Conservation (phyloP, 2,113 vertebrate genomes). For the Climacteris rufus region DNA sequence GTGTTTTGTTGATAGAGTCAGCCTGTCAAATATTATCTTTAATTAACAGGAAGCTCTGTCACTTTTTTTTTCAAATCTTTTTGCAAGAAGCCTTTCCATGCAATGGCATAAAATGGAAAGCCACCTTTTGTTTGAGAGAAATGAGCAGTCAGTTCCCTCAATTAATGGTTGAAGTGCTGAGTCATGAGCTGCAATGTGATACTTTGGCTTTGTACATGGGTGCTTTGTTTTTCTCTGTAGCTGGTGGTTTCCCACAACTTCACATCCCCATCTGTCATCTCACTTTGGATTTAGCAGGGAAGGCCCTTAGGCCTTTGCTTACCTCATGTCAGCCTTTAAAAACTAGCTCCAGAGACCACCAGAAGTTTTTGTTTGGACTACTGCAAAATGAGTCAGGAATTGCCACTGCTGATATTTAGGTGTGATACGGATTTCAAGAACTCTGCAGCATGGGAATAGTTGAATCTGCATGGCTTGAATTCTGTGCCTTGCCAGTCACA, state of each 20-base stretch:
- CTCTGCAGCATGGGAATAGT: not conserved
- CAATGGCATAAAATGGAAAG: not conserved
- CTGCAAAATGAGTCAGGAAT: not conserved
- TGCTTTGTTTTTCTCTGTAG: not conserved
- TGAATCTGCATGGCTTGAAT: not conserved
- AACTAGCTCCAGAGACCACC: not conserved
- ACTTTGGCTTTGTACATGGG: not conserved
- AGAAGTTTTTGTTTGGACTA: not conserved
- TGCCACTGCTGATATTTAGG: not conserved
- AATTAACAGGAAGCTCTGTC: not conserved
- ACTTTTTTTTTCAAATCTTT: not conserved
- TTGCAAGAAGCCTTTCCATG: not conserved
- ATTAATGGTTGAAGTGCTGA: not conserved
- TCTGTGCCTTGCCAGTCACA: not conserved
- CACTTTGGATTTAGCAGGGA: not conserved
- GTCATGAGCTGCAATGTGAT: not conserved
- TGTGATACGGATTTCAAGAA: not conserved
- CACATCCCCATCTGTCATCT: not conserved
- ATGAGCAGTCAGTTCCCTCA: not conserved
- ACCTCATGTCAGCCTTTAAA: not conserved
- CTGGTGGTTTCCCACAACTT: not conserved
- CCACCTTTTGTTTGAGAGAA: not conserved
- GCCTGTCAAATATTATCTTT: not conserved
- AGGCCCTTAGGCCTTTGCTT: not conserved
- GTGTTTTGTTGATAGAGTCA: not conserved